Conservation (phyloP, 2,888 invertebrate species). For the Andrena bicolor region DNA sequence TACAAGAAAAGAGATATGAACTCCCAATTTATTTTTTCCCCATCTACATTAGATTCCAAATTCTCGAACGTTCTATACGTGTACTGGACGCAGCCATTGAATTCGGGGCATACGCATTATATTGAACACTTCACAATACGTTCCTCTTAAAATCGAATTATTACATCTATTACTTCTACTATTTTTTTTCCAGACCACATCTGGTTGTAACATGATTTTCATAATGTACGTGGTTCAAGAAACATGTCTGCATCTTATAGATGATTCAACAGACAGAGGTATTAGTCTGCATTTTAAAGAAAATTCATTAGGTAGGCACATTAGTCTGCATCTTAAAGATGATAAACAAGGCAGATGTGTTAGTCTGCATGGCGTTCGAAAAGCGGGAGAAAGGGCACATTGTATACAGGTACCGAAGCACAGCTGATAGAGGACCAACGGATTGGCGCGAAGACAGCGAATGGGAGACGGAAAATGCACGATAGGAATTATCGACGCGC, state of each 20-base stretch:
- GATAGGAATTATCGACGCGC: constrained; percentile 74
- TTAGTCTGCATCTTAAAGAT: not conserved
- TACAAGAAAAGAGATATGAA: too few relatives aligned
- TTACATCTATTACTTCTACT: too few relatives aligned
- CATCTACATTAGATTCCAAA: too few relatives aligned
- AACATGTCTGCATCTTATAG: not conserved
- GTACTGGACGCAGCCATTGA: too few relatives aligned
- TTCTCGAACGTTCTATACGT: too few relatives aligned
- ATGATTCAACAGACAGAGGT: too few relatives aligned
- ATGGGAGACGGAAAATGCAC: constrained; percentile 60
- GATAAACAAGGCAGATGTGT: too few relatives aligned
- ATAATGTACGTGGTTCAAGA: too few relatives aligned
- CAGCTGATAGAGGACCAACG: constrained; percentile 54
- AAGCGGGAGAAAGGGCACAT: constrained; percentile 14
- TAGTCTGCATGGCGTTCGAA: not conserved
- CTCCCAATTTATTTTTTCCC: too few relatives aligned
- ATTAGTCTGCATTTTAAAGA: not conserved
- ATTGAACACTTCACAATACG: too few relatives aligned
- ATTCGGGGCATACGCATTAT: too few relatives aligned
- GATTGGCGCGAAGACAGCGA: constrained; percentile 60
- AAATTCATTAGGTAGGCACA: not conserved
- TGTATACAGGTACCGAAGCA: constrained; percentile 45
- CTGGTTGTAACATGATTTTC: not conserved
- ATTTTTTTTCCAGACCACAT: not conserved
- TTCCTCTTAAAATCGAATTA: too few relatives aligned